Evolutionary conservation across 2,113 vertebrate genomes (phyloP), one percentile per base, ranked within the genome.

Genomic region (Paedocypris sp.): DNA sequence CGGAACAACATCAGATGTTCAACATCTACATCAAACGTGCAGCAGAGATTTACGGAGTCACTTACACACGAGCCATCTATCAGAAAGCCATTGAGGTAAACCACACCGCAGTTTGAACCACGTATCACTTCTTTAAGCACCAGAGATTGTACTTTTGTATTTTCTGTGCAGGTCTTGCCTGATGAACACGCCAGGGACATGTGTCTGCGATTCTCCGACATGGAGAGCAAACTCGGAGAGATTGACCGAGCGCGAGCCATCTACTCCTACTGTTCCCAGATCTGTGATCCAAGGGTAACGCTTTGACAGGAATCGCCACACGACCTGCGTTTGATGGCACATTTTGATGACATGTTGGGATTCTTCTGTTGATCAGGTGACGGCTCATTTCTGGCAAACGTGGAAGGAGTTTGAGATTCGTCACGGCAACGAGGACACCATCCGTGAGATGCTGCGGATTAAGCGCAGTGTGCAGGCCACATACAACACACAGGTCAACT

Each of bases 351-450:
- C 0, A 42, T 48, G 23, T 61, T 41, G n/a, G n/a, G 0, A 3
- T 1, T 4, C 4, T 2, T 13, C 26, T 39, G 3, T 20, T 0
- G 47, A 60, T 59, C 57, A 94, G 92, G 86, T 91, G 13, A 94
- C 91, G 0, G 83, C 85, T 3, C 75, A 66, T 0, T 94, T 94
- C 84, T 94, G 92, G 93, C 92, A 94, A 68, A 88, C 87, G 0
- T 96, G 93, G 93, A 92, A 94, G 70, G 92, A 93, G 69, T 96
- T 96, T 50, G 93, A 96, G 84, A 87, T 96, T 22, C 88, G 90
- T 1, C 93, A 94, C 1, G 93, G 93, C 16, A 94, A 96, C 1
- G 93, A 96, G 62, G 93, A 96, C 77, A 96, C 92, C 0, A 89
- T 94, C 57, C 76, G 90, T 26, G 93, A 96, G 78, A 90, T 96